Evolutionary conservation across 2,888 invertebrate genomes (phyloP).

Genomic region (Luffia ferchaultella): DNA sequence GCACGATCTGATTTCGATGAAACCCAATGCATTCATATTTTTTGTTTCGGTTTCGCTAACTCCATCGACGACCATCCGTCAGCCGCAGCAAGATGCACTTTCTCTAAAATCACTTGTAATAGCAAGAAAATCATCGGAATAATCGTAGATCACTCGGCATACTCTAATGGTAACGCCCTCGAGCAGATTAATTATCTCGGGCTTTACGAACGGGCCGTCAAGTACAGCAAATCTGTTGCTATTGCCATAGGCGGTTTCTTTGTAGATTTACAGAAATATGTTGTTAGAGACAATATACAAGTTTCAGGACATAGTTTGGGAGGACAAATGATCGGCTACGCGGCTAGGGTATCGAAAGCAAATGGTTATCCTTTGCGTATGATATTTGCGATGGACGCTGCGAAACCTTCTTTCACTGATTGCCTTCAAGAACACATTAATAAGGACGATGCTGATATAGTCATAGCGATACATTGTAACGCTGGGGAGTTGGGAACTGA

Average conservation of each 20-base stretch:
- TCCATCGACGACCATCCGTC: neutral
- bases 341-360: neutral
- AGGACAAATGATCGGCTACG: slow-evolving; percentile 2
- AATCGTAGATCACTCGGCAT: slow-evolving; percentile 1
- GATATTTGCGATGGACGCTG: neutral
- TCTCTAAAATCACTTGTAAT: neutral
- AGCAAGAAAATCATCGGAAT: neutral
- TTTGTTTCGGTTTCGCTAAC: neutral
- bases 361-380: neutral
- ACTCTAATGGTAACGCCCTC: neutral
- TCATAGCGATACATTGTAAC: neutral
- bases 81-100: neutral
- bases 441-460: neutral
- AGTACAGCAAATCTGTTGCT: neutral
- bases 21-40: slow-evolving; percentile 1
- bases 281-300: neutral
- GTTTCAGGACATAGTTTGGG: slow-evolving; percentile 2
- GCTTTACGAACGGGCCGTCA: neutral
- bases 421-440: neutral
- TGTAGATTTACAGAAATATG: neutral
- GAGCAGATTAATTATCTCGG: neutral
- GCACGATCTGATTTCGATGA: neutral
- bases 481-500: neutral
- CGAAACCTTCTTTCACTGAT: neutral
- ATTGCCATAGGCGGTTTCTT: neutral